Evolutionary conservation across 2,797 vertebrate species (phyloP), one percentile per base, ranked within the genome.

Genomic region (Cheirogaleus major): DNA sequence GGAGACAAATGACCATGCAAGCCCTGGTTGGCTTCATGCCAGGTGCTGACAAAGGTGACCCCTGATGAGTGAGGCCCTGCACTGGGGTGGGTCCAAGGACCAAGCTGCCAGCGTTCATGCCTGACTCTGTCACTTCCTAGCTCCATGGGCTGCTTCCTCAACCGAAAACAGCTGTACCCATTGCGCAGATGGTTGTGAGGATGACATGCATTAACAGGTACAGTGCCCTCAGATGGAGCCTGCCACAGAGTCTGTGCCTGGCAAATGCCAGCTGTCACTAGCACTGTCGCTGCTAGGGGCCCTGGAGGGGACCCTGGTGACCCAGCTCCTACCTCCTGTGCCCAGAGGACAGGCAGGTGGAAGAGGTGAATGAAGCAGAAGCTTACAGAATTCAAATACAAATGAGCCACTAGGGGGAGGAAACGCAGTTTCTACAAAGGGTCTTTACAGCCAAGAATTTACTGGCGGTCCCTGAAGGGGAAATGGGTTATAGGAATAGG

Each of bases 211-310:
- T 18, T 13, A 25, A 38, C 52, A 25, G 3, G 3, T 8, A 30
- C 12, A 22, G 32, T 10, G n/a, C 23, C 6, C 23, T 65, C 1
- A 8, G 14, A 27, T 6, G 7, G 43, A 48, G 30, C 35, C n/a
- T 61, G 69, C 76, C 25, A 4, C 35, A 12, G 38, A 15, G 30
- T 23, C 35, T 32, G 3, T 11, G 48, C 35, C 87, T 17, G 73
- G 81, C 67, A 67, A 35, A 45, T 32, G 76, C 6, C 25, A 38
- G 69, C 2, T 38, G 30, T 41, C 15, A 20, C 15, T 61, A 52
- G n/a, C 0, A 4, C 13, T 70, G 14, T 0, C n/a, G 43, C 32
- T 52, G 14, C 15, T 20, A 13, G 72, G 52, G 57, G 22, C 20
- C 13, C 57, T 30, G 72, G 25, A 32, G 45, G 63, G 45, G 32